Base-by-base conservation (phyloP, 2,797 vertebrate genomes). In the Chelmon rostratus region DNA sequence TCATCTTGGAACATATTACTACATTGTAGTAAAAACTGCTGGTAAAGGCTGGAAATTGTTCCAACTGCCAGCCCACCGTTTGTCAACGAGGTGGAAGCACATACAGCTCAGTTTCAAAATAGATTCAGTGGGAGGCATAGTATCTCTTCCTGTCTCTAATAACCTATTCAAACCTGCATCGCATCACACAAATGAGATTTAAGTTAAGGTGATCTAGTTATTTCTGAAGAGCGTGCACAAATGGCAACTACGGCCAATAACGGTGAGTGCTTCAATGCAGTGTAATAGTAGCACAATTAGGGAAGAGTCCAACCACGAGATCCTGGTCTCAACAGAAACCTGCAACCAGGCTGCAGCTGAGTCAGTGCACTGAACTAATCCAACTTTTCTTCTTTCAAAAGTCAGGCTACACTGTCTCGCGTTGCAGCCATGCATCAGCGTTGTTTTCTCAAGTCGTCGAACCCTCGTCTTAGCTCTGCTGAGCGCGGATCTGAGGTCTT, bases 1-100 rank as follows among this genome's bases (percentile, higher is more conserved):
- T 56, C 10, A 79, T 76, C 25, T 37, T 4, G 19, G 33, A 46
- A 78, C 13, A 61, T 47, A 64, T 59, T 28, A 74, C 44, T 19
- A 13, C 8, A 13, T 42, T 42, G 40, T 42, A 42, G 21, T 50
- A 21, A 68, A 23, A 54, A 44, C 37, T 28, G 3, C 8, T 4
- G 35, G 56, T 47, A 18, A 37, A 28, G 28, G 28, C 31, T 31
- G 28, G 28, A 31, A 31, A 31, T 31, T 31, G 28, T 31, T 31
- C 28, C 2, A 31, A 31, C 28, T 31, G 28, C 28, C 28, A 28
- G 28, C 28, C 28, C 28, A 31, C 28, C 28, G 3, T 31, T 31
- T 31, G 4, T 31, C 28, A 4, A 28, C 28, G 28, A 31, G 28
- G 28, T 31, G 28, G 28, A 4, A 3, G 28, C 28, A 31, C 28